Evolutionary conservation across 2,113 vertebrate species (phyloP).

Genomic region (Apteryx mantelli): DNA sequence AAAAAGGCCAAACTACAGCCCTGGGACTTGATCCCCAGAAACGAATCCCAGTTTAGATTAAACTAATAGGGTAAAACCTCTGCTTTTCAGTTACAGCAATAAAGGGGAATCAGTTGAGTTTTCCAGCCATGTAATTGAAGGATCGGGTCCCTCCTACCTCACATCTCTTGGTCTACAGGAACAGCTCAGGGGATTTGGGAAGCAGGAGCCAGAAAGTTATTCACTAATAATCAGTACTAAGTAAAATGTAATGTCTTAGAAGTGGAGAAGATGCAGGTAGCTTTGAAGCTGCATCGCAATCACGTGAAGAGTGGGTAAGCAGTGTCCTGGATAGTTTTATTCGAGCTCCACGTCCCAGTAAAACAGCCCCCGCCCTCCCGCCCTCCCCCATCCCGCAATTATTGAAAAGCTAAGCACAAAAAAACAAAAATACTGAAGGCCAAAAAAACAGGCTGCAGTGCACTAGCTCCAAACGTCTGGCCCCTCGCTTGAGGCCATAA

Average conservation of each 20-base stretch:
- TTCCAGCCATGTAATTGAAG: neutral
- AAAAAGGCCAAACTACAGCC: neutral
- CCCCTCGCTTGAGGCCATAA: constrained; percentile 96
- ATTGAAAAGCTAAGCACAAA: constrained; percentile 63
- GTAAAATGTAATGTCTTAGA: neutral
- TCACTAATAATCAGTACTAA: neutral
- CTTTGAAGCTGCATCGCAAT: constrained; percentile 15
- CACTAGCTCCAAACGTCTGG: constrained; percentile 91
- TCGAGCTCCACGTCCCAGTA: constrained; percentile 15
- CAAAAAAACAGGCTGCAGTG: constrained; percentile 84
- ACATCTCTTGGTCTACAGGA: neutral
- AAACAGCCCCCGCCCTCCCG: neutral
- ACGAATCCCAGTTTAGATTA: neutral
- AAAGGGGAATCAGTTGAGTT: neutral
- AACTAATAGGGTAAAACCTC: neutral
- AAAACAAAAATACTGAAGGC: constrained; percentile 77
- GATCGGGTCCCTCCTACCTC: neutral
- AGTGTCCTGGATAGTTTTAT: constrained; percentile 37
- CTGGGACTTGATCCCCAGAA: neutral
- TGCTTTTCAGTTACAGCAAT: neutral
- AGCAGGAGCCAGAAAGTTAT: neutral
- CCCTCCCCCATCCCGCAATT: constrained; percentile 19
- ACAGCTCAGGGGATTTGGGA: neutral
- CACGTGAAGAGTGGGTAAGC: neutral
- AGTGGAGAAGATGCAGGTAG: constrained; percentile 28